Percentiles rank a stretch among this genome's conserved stretches.
Evolutionary conservation across 2,888 invertebrate species (phyloP).

Genomic region (Matsumyia berberina): DNA sequence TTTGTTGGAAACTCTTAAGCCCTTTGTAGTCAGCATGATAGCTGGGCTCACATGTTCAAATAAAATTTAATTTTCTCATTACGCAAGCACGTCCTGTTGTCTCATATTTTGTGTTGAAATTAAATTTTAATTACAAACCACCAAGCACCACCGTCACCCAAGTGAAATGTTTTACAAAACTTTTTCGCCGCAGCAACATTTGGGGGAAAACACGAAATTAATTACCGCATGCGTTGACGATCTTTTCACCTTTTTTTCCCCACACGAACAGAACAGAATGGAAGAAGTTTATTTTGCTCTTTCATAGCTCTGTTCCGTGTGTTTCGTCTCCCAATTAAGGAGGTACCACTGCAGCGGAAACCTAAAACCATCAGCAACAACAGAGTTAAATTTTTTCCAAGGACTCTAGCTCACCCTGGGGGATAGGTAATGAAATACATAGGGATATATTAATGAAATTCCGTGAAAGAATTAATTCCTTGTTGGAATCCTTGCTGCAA

Average conservation of each 20-base stretch:
- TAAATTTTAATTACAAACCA: slow-evolving; percentile 18
- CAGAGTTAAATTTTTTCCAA: not conserved
- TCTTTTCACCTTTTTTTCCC: not conserved
- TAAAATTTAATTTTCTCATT: no score
- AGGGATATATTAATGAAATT: slow-evolving; percentile 11
- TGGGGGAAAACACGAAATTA: slow-evolving; percentile 30
- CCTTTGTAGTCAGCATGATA: no score
- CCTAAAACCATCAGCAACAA: not conserved
- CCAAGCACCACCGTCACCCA: not conserved
- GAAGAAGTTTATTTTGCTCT: no score
- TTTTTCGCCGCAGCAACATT: not conserved
- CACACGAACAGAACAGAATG: not conserved
- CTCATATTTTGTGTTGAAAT: slow-evolving; percentile 11
- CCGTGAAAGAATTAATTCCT: slow-evolving; percentile 13
- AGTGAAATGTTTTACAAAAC: not conserved
- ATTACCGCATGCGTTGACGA: slow-evolving; percentile 8
- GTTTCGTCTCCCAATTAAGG: not conserved
- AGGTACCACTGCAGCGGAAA: not conserved
- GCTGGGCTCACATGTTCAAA: no score
- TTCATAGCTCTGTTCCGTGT: not conserved
- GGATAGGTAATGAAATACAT: not conserved
- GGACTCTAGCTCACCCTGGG: no score
- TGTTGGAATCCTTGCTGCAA: slow-evolving; percentile 21
- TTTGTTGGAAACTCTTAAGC: no score
- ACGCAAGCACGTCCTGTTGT: not conserved